Evolutionary conservation across 2,888 invertebrate species (phyloP), one percentile per base, ranked within the genome.

Genomic region (Osmoderma eremita): DNA sequence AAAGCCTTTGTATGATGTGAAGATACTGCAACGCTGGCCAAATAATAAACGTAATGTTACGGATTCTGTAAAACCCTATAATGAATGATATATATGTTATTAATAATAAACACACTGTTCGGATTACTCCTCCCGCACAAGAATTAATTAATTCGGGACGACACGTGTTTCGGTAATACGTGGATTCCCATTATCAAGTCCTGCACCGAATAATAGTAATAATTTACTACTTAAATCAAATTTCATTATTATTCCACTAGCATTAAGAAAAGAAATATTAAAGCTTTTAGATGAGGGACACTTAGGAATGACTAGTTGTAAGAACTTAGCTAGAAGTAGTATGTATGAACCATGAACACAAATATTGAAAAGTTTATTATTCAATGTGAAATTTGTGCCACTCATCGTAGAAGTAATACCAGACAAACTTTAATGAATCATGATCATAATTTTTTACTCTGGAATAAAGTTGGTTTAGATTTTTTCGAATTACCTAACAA

Each of bases 381-480:
- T 2, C 24, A 24, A 24, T 24, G 24, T 24, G 24, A 24, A 24
- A 24, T 24, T 24, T 24, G 24, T 48, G 17, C 48, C 18, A 17
- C 10, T 49, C 48, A 49, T 20, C 48, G 48, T 49, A 49, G 20
- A 20, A 49, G 18, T 20, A 49, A 49, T 49, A 17, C 48, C 48
- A 49, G 18, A 49, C 50, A 51, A 51, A 30, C 24, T 13, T 24
- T 30, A 51, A 51, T 51, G 24, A 13, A 13, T 50, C 22, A 24
- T 5, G 13, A 8, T 12, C 22, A 50, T 22, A 48, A 48, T 6
- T 48, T 48, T 48, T 5, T 48, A 69, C 54, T 41, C 18, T 65
- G 54, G 68, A 39, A 62, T 30, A 41, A 30, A 45, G 58, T 69
- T 22, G 54, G 56, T 8, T n/a, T 38, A 36, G 66, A 69, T 45